These are phyloP conservation scores for Steromphala cineraria DNA, from an alignment of 2,888 invertebrate genomes.

Conservation along the genomic window DNA sequence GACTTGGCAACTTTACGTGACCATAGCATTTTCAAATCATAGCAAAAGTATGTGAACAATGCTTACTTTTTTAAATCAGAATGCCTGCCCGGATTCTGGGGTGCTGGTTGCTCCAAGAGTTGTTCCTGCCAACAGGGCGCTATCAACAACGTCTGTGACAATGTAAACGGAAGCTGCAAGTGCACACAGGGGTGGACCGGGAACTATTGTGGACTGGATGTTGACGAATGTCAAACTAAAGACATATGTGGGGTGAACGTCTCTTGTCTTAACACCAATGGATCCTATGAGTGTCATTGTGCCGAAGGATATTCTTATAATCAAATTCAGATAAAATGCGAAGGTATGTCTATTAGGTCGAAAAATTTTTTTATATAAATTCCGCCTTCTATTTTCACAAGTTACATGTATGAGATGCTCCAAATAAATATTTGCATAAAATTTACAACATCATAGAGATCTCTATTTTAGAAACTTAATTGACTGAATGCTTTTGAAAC, in stretches of 20 bases:
- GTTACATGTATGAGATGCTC: too few species aligned
- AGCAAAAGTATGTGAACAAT: too few species aligned
- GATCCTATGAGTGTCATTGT: not conserved
- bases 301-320: not conserved
- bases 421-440: too few species aligned
- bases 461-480: too few species aligned
- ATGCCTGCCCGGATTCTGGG: not conserved
- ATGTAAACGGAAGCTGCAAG: not conserved
- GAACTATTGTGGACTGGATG: not conserved
- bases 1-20: too few species aligned
- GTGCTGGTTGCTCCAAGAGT: not conserved
- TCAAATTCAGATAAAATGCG: not conserved
- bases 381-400: too few species aligned
- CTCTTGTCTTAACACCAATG: not conserved
- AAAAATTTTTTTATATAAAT: too few species aligned
- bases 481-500: too few species aligned
- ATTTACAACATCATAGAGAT: too few species aligned
- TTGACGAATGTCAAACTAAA: not conserved
- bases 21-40: too few species aligned
- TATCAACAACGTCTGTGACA: not conserved
- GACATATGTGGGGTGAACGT: not conserved
- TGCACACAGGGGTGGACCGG: not conserved
- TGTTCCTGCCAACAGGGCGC: not conserved
- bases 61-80: not conserved
- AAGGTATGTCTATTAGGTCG: not conserved